Evolutionary conservation across 2,113 vertebrate genomes (phyloP).

Genomic region (Dipodomys ordii): DNA sequence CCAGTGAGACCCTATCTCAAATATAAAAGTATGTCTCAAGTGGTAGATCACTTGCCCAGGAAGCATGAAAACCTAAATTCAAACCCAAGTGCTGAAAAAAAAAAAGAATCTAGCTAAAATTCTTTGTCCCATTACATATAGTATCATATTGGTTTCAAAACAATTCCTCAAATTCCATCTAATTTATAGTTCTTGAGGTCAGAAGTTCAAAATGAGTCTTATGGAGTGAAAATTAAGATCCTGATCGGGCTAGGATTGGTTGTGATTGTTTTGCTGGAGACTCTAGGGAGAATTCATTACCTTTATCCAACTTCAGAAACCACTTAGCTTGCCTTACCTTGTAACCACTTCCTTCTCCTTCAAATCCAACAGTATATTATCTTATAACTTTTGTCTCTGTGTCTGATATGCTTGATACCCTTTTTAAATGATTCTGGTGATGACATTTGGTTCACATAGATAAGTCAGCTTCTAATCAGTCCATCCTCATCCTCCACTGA

Average conservation of each 20-base stretch:
- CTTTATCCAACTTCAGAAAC: neutral
- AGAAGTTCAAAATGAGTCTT: neutral
- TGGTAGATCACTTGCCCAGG: no score
- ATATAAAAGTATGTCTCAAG: no score
- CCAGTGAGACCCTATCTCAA: no score
- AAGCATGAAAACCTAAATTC: no score
- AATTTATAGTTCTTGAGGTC: neutral
- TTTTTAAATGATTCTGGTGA: neutral
- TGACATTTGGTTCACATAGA: neutral
- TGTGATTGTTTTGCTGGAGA: neutral
- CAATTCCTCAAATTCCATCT: neutral
- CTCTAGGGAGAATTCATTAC: neutral
- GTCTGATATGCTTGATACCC: neutral
- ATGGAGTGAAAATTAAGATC: neutral
- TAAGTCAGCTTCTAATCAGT: neutral
- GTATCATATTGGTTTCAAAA: neutral
- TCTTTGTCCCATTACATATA: neutral
- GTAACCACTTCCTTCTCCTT: neutral
- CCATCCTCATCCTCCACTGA: neutral
- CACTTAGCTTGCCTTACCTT: neutral
- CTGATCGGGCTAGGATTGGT: neutral
- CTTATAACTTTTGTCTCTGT: neutral
- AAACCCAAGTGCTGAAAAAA: no score
- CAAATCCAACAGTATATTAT: neutral
- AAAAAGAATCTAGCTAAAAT: slow-evolving; percentile 6